phyloP scores from a whole-genome alignment of 2,797 vertebrate genomes.

The Triplophysa yarkandensis region DNA sequence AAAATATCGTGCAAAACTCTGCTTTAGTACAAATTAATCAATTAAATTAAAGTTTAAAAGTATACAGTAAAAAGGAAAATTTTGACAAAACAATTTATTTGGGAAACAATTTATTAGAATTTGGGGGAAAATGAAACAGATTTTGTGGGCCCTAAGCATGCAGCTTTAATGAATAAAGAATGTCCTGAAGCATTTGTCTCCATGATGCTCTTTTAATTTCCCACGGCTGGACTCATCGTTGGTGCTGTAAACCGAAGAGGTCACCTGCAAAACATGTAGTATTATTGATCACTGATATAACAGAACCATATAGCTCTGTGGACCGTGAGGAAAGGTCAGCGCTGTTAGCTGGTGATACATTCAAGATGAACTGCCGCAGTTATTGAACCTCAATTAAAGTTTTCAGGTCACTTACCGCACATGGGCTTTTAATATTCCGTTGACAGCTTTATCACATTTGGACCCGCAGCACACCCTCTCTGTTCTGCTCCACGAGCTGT shows the following conservation, averaged over 20 bases:
- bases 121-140: no score
- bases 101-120: no score
- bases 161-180: background rate
- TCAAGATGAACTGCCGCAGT: conserved; percentile 46
- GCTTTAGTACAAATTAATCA: no score
- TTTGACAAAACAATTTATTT: no score
- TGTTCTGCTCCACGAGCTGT: conserved; percentile 6
- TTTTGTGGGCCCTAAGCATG: background rate
- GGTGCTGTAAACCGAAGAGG: conserved; percentile 46
- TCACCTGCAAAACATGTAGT: conserved; percentile 66
- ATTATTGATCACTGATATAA: conserved; percentile 71
- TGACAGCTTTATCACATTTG: conserved; percentile 38
- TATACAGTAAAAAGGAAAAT: no score
- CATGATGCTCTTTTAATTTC: conserved; percentile 37
- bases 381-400: conserved; percentile 43
- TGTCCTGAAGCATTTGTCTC: conserved; percentile 12
- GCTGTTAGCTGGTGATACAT: conserved; percentile 48
- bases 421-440: conserved; percentile 22
- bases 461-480: background rate
- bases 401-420: conserved; percentile 25
- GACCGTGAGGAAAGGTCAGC: conserved; percentile 58
- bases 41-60: no score
- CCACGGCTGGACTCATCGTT: conserved; percentile 7
- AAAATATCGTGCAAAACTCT: no score
- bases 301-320: conserved; percentile 54